Evolutionary conservation across 2,797 vertebrate species (phyloP).

Genomic region (Rhinogobio ventralis): DNA sequence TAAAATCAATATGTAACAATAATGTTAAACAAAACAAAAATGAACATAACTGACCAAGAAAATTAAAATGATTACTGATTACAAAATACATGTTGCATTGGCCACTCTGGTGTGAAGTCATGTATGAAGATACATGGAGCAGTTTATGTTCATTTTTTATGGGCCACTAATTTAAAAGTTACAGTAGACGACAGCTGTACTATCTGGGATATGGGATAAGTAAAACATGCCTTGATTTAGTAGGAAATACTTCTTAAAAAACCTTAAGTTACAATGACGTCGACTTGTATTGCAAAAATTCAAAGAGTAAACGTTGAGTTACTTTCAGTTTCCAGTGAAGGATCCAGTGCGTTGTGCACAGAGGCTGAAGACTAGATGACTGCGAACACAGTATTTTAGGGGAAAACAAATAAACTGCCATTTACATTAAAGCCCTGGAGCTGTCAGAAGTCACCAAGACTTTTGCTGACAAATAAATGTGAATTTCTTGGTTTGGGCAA

Average conservation of each 20-base stretch:
- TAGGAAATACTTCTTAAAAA: background rate
- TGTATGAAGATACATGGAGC: background rate
- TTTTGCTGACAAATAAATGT: background rate
- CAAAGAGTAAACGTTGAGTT: background rate
- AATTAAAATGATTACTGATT: background rate
- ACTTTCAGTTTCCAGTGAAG: background rate
- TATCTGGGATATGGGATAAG: background rate
- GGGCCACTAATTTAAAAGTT: background rate
- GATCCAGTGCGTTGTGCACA: background rate
- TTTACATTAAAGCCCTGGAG: background rate
- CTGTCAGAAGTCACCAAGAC: background rate
- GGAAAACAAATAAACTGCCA: background rate
- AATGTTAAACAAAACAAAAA: background rate
- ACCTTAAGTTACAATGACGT: background rate
- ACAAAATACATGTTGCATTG: background rate
- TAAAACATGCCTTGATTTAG: background rate
- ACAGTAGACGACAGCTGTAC: background rate
- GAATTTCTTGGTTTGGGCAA: background rate
- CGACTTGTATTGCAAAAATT: background rate
- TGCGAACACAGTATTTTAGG: background rate
- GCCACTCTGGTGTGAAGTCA: background rate
- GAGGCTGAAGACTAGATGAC: background rate
- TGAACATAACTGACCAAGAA: background rate
- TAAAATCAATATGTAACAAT: slow-evolving; percentile 4
- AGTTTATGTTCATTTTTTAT: background rate